Conservation (phyloP, 2,888 invertebrate species). For the Tetranychus truncatus region DNA sequence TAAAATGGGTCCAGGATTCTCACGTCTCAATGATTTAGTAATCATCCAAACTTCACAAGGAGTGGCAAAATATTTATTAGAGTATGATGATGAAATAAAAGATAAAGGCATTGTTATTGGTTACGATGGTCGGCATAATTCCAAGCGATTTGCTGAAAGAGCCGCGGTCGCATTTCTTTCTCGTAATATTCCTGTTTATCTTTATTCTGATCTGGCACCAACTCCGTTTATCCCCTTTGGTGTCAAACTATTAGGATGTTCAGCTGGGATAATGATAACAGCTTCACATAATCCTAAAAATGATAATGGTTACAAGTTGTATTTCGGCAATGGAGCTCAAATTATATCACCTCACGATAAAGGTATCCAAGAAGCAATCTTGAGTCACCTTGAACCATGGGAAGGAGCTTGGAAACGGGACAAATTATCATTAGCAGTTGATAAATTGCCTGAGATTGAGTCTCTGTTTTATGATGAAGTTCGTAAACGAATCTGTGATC, state of each 20-base stretch:
- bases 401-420: conserved; percentile 55
- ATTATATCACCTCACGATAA: conserved; percentile 80
- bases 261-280: conserved; percentile 87
- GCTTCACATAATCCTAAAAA: conserved; percentile 93
- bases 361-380: conserved; percentile 57
- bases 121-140: conserved; percentile 72
- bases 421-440: conserved; percentile 37
- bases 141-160: conserved; percentile 61
- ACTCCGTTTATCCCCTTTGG: conserved; percentile 86
- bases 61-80: conserved; percentile 52
- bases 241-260: conserved; percentile 50
- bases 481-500: conserved; percentile 7
- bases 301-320: conserved; percentile 88
- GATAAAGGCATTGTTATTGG: conserved; percentile 64
- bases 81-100: conserved; percentile 41
- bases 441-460: conserved; percentile 38
- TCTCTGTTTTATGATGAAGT: conserved; percentile 15
- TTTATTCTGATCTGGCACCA: conserved; percentile 61
- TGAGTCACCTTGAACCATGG: conserved; percentile 53
- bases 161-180: conserved; percentile 64
- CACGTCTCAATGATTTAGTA: conserved; percentile 85
- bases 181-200: conserved; percentile 53
- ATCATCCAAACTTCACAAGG: conserved; percentile 83
- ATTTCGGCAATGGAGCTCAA: conserved; percentile 89
- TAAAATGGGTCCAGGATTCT: conserved; percentile 78